phyloP scores from a whole-genome alignment of 2,888 invertebrate species.

The Chrysina gloriosa region DNA sequence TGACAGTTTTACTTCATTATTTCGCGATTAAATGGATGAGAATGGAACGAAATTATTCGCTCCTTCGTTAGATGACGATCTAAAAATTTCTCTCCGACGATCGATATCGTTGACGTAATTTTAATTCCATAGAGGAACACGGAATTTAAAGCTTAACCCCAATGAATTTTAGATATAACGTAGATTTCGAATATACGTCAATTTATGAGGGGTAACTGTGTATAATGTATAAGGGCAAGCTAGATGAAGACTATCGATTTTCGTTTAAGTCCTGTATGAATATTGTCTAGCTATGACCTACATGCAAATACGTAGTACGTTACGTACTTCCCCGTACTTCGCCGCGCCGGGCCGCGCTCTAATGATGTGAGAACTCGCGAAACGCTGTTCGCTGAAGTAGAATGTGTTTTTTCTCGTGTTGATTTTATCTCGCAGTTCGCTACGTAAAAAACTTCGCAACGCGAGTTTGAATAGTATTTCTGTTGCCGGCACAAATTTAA shows the following conservation, averaged over 20 bases:
- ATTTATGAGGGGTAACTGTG: no score
- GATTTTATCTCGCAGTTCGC: background rate
- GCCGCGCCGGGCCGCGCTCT: no score
- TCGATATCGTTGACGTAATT: no score
- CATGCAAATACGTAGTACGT: conserved; percentile 2
- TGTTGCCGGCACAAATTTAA: background rate
- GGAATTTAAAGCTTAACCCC: no score
- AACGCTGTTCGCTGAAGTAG: conserved; percentile 2
- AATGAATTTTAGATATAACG: no score
- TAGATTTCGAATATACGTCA: no score
- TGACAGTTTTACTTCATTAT: no score
- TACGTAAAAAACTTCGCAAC: background rate
- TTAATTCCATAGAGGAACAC: no score
- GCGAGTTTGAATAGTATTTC: conserved; percentile 7
- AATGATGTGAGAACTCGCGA: conserved; percentile 12
- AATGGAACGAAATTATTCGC: no score
- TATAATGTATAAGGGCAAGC: background rate
- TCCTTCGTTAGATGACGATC: no score
- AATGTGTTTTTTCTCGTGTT: conserved; percentile 1
- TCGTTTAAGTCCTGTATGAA: conserved; percentile 20
- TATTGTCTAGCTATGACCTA: conserved; percentile 21
- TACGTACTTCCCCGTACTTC: background rate
- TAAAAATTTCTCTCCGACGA: no score
- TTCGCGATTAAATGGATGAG: no score
- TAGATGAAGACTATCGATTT: conserved; percentile 20